phyloP scores from a whole-genome alignment of 2,888 invertebrate species.

The Amphiduros pacificus region DNA sequence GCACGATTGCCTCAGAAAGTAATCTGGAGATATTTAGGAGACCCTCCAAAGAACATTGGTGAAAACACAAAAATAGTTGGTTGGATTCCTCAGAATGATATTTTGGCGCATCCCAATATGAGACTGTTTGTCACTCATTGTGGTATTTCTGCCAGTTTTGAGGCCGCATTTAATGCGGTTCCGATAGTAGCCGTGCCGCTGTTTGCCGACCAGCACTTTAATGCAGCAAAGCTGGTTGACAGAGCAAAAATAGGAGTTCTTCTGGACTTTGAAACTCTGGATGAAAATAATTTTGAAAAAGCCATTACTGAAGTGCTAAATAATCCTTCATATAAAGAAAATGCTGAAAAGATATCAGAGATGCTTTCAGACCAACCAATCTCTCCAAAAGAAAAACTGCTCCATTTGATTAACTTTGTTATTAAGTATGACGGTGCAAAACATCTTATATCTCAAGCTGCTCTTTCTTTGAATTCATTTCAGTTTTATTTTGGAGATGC shows the following conservation, averaged over 20 bases:
- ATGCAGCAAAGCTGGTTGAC: background rate
- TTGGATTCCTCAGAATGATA: background rate
- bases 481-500: too few species aligned
- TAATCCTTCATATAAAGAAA: slow-evolving; percentile 4
- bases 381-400: slow-evolving; percentile 14
- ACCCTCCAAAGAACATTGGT: background rate
- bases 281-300: background rate
- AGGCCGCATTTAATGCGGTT: background rate
- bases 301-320: background rate
- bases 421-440: slow-evolving; percentile 20
- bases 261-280: background rate
- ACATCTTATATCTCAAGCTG: background rate
- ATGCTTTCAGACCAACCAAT: background rate
- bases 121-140: background rate
- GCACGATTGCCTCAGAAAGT: background rate
- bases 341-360: slow-evolving; percentile 9
- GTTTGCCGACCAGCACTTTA: background rate
- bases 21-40: background rate
- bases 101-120: background rate
- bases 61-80: background rate
- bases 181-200: background rate
- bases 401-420: slow-evolving; percentile 24
- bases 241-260: background rate
- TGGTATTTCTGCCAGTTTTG: background rate
- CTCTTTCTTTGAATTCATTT: too few species aligned